A percentile compares a stretch with the other conserved stretches of the same genome.
phyloP scores from a whole-genome alignment of 1,140 invertebrate genomes.

The Tetramorium simillimum region DNA sequence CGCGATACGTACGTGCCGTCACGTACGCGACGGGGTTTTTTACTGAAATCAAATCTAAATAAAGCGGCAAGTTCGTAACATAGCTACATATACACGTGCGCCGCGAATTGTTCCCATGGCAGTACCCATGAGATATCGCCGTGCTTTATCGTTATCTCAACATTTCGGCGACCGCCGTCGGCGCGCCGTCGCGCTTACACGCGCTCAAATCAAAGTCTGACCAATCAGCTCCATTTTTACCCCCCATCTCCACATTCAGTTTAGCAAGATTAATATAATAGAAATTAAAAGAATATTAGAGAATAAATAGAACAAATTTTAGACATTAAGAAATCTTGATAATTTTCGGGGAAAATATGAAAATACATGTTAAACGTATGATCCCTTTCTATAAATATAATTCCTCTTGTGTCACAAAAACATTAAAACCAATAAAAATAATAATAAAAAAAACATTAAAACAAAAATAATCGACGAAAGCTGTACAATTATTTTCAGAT shows the following conservation, averaged over 20 bases:
- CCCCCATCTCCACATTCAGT: neutral
- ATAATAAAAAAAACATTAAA: no score
- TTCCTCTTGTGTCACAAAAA: no score
- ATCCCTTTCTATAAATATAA: no score
- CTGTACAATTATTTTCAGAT: neutral
- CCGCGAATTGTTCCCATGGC: slow-evolving; percentile 74
- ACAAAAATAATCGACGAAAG: neutral
- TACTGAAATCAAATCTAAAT: slow-evolving; percentile 81
- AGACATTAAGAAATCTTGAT: neutral
- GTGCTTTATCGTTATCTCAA: slow-evolving; percentile 45
- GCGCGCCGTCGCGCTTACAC: neutral
- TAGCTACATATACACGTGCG: slow-evolving; percentile 25
- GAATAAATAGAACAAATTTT: neutral
- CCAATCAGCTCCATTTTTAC: neutral
- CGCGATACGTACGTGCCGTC: slow-evolving; percentile 77
- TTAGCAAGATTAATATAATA: neutral
- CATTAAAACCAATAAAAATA: no score
- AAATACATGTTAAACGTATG: neutral
- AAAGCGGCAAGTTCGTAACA: slow-evolving; percentile 70
- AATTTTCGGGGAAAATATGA: neutral
- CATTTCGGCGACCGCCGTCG: slow-evolving; percentile 37
- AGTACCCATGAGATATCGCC: slow-evolving; percentile 63
- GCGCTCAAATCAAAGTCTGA: neutral
- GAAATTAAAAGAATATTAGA: neutral
- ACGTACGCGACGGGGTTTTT: slow-evolving; percentile 78